A percentile compares a stretch with the other conserved stretches of the same genome.
Evolutionary conservation across 2,113 vertebrate genomes (phyloP).

Genomic region (Melanerpes formicivorus): DNA sequence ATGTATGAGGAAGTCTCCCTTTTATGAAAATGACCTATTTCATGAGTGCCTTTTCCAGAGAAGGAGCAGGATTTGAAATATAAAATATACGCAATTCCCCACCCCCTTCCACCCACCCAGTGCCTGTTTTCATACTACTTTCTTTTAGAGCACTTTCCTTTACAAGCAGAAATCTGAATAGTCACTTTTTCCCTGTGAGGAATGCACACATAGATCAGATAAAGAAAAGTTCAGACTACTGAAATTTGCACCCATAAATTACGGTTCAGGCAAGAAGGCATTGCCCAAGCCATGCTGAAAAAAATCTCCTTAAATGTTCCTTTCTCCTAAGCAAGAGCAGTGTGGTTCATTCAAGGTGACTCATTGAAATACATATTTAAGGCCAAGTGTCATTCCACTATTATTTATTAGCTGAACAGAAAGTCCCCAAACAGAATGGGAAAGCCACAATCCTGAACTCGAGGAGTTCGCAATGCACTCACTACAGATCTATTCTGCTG

Average conservation of each 20-base stretch:
- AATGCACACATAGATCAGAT: not conserved
- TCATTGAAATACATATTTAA: slow-evolving; percentile 19
- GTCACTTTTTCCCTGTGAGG: not conserved
- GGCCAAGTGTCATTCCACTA: not conserved
- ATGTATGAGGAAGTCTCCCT: not conserved
- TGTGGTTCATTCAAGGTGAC: slow-evolving; percentile 12
- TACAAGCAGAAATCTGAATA: not conserved
- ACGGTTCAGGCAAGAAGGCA: not conserved
- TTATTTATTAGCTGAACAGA: slow-evolving; percentile 13
- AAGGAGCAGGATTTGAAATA: not conserved
- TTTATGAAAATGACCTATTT: not conserved
- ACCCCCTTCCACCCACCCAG: rapidly evolving
- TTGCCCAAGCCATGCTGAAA: not conserved
- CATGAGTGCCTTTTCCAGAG: not conserved
- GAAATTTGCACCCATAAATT: slow-evolving; percentile 25
- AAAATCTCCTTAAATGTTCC: slow-evolving; percentile 4
- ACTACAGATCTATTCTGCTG: not conserved
- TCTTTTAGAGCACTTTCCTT: not conserved
- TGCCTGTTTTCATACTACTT: not conserved
- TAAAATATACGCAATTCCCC: not conserved
- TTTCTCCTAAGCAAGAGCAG: not conserved
- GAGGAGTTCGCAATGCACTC: not conserved
- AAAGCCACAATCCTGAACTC: not conserved
- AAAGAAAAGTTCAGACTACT: not conserved
- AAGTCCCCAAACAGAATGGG: not conserved